Conservation (phyloP, 2,888 invertebrate genomes). For the Orgyia antiqua region DNA sequence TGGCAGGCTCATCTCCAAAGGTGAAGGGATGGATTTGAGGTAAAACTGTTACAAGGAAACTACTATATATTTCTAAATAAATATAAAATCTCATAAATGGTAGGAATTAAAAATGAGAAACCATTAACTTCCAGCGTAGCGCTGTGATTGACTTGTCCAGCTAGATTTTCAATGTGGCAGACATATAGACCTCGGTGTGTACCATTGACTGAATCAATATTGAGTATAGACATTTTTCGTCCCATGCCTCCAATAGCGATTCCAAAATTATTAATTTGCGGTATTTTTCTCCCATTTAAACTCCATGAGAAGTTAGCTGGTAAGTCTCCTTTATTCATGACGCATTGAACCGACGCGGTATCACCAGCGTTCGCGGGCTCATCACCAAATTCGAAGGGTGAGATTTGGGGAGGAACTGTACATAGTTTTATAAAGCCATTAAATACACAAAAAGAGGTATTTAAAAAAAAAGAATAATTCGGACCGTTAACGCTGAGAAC, state of each 20-base stretch:
- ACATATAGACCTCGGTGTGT: slow-evolving; percentile 86
- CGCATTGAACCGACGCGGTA: slow-evolving; percentile 85
- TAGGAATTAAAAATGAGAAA: slow-evolving; percentile 39
- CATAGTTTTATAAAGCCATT: slow-evolving; percentile 37
- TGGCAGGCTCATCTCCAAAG: slow-evolving; percentile 86
- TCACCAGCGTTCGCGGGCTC: slow-evolving; percentile 86
- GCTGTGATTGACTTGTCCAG: slow-evolving; percentile 82
- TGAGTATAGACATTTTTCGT: slow-evolving; percentile 81
- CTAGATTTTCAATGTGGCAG: slow-evolving; percentile 84
- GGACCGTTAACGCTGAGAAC: slow-evolving; percentile 80
- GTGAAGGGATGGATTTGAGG: slow-evolving; percentile 87
- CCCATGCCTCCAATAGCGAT: slow-evolving; percentile 81
- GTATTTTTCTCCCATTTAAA: slow-evolving; percentile 72
- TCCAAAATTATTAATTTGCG: slow-evolving; percentile 74
- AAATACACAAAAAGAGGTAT: slow-evolving; percentile 14
- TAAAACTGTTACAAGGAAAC: slow-evolving; percentile 72
- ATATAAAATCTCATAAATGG: slow-evolving; percentile 18
- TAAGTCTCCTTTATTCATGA: slow-evolving; percentile 87
- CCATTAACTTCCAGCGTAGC: slow-evolving; percentile 86
- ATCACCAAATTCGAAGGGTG: slow-evolving; percentile 82
- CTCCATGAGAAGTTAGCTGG: slow-evolving; percentile 88
- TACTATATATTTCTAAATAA: slow-evolving; percentile 6
- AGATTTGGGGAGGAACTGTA: slow-evolving; percentile 83
- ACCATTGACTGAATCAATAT: slow-evolving; percentile 82
- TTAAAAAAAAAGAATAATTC: slow-evolving; percentile 34